These are phyloP conservation scores for Nasua narica DNA, from an alignment of 2,797 vertebrate species.

Conservation along the genomic window DNA sequence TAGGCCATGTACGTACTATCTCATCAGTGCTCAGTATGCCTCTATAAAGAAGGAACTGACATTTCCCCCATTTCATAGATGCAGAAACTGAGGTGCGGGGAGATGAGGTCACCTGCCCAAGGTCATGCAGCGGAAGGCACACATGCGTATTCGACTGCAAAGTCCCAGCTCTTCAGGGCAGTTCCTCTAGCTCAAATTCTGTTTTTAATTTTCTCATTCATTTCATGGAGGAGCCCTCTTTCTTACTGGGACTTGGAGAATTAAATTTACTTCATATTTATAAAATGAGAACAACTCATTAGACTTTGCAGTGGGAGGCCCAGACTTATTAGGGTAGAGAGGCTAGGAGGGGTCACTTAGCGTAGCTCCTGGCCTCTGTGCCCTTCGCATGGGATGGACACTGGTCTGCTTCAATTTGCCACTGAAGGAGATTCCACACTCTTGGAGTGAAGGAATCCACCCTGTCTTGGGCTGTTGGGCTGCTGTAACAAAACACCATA, in stretches of 20 bases:
- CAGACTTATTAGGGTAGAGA: background rate
- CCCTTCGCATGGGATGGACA: background rate
- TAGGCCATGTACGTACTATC: background rate
- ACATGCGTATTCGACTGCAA: background rate
- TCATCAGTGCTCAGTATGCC: background rate
- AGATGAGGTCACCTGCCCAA: background rate
- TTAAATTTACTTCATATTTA: constrained; percentile 38
- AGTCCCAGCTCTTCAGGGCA: background rate
- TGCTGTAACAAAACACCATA: background rate
- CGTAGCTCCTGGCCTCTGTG: background rate
- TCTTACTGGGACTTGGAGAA: background rate
- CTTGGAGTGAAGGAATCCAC: background rate
- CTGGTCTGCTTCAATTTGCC: background rate
- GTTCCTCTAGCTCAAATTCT: background rate
- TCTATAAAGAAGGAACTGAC: background rate
- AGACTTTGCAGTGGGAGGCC: background rate
- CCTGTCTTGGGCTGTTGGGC: background rate
- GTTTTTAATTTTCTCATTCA: constrained; percentile 2
- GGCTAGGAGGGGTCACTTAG: background rate
- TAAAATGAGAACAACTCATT: constrained; percentile 43
- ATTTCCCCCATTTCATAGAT: background rate
- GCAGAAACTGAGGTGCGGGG: background rate
- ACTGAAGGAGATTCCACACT: background rate
- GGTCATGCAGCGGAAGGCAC: background rate
- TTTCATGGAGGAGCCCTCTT: background rate